phyloP scores from a whole-genome alignment of 2,888 invertebrate genomes.

The Meliscaeva auricollis region DNA sequence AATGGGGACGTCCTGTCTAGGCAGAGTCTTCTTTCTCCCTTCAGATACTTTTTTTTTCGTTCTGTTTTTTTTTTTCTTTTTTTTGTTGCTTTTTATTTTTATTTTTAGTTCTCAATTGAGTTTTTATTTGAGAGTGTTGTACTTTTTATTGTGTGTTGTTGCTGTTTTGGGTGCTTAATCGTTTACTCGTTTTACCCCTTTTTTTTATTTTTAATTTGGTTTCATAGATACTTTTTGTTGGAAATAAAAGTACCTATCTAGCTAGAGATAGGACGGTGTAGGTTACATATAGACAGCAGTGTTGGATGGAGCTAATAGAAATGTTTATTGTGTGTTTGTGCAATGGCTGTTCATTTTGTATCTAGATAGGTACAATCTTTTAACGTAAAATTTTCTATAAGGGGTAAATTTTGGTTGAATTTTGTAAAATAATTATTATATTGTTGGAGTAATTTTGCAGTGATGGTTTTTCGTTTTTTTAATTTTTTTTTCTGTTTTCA shows the following conservation, averaged over 20 bases:
- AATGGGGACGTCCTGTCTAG: conserved; percentile 79
- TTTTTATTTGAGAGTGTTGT: conserved; percentile 76
- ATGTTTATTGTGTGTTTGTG: conserved; percentile 47
- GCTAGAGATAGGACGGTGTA: no score
- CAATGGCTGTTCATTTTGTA: conserved; percentile 39
- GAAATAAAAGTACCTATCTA: conserved; percentile 31
- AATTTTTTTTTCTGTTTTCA: not conserved
- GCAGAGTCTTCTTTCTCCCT: conserved; percentile 74
- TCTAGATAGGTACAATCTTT: conserved; percentile 15
- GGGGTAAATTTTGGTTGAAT: conserved; percentile 46
- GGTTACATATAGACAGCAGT: not conserved
- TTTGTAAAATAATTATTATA: conserved; percentile 59
- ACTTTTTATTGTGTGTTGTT: conserved; percentile 74
- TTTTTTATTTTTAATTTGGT: conserved; percentile 60
- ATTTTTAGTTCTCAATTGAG: conserved; percentile 68
- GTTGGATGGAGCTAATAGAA: conserved; percentile 53
- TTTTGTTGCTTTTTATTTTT: conserved; percentile 27
- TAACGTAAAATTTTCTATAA: not conserved
- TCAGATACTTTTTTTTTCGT: conserved; percentile 62
- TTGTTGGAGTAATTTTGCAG: conserved; percentile 72
- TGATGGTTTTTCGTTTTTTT: conserved; percentile 29
- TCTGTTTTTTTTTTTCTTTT: conserved; percentile 53
- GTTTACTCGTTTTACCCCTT: conserved; percentile 68
- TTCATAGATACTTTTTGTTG: conserved; percentile 32
- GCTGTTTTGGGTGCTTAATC: conserved; percentile 68